Percentiles rank a stretch among this genome's conserved stretches.
Conservation (phyloP, 2,888 invertebrate species). For the Papilio gigon region DNA sequence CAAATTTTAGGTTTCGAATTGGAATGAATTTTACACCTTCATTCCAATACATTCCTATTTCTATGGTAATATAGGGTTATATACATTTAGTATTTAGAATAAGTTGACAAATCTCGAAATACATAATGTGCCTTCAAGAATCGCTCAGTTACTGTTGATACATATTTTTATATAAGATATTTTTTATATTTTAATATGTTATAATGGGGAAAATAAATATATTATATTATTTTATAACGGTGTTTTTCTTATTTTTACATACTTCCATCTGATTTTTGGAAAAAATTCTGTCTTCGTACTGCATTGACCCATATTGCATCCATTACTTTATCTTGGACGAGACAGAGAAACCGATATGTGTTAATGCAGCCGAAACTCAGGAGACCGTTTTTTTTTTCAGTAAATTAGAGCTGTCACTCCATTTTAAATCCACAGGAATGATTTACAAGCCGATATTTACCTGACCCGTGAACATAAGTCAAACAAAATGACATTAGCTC, state of each 20-base stretch:
- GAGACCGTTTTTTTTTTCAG: too few relatives aligned
- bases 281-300: too few relatives aligned
- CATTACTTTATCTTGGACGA: too few relatives aligned
- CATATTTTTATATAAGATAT: conserved; percentile 62
- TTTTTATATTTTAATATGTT: conserved; percentile 69
- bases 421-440: too few relatives aligned
- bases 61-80: conserved; percentile 31
- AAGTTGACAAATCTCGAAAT: conserved; percentile 38
- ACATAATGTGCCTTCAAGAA: conserved; percentile 46
- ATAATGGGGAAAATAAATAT: conserved; percentile 67
- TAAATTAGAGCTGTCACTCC: too few relatives aligned
- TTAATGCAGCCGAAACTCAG: too few relatives aligned
- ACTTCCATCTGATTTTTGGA: too few relatives aligned
- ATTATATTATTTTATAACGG: conserved; percentile 61
- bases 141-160: conserved; percentile 56
- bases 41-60: conserved; percentile 48
- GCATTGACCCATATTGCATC: too few relatives aligned
- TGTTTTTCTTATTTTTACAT: neutral
- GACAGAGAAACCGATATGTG: too few relatives aligned
- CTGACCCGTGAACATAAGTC: too few relatives aligned
- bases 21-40: conserved; percentile 24
- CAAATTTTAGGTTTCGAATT: neutral
- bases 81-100: conserved; percentile 28
- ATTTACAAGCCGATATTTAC: too few relatives aligned
- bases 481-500: too few relatives aligned